A percentile compares a stretch with the other conserved stretches of the same genome.
Evolutionary conservation across 2,888 invertebrate species (phyloP).

Genomic region (Caenorhabditis sp.): DNA sequence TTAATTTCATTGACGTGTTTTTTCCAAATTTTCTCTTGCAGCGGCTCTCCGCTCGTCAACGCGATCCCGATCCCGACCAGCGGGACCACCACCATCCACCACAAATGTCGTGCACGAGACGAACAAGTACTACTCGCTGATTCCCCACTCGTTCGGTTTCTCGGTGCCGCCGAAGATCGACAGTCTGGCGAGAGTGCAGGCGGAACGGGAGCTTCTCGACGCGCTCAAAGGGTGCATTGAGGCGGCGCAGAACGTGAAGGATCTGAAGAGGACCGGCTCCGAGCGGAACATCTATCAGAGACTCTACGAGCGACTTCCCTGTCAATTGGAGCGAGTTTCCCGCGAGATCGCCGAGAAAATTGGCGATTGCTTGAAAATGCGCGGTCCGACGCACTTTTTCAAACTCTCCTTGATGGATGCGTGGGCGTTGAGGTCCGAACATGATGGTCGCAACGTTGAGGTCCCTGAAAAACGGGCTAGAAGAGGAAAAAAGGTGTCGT

Average conservation of each 20-base stretch:
- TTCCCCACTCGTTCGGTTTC: slow-evolving; percentile 55
- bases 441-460: background rate
- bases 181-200: slow-evolving; percentile 16
- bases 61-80: slow-evolving; percentile 4
- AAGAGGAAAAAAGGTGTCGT: slow-evolving; percentile 10
- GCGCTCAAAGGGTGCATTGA: slow-evolving; percentile 52
- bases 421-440: slow-evolving; percentile 32
- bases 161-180: slow-evolving; percentile 50
- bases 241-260: slow-evolving; percentile 37
- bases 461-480: background rate
- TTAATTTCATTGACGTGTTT: too few species aligned
- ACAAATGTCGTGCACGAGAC: slow-evolving; percentile 7
- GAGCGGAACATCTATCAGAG: slow-evolving; percentile 43
- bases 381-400: slow-evolving; percentile 44
- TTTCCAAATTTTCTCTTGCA: too few species aligned
- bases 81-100: background rate
- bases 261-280: slow-evolving; percentile 23
- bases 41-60: slow-evolving; percentile 28
- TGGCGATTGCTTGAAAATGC: slow-evolving; percentile 30
- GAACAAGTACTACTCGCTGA: slow-evolving; percentile 55
- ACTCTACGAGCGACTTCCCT: slow-evolving; percentile 49
- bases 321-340: slow-evolving; percentile 23
- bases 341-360: slow-evolving; percentile 28
- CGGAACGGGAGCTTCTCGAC: slow-evolving; percentile 47
- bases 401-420: slow-evolving; percentile 24